Evolutionary conservation across 2,113 vertebrate genomes (phyloP).

Genomic region (Corydoras maculifer): DNA sequence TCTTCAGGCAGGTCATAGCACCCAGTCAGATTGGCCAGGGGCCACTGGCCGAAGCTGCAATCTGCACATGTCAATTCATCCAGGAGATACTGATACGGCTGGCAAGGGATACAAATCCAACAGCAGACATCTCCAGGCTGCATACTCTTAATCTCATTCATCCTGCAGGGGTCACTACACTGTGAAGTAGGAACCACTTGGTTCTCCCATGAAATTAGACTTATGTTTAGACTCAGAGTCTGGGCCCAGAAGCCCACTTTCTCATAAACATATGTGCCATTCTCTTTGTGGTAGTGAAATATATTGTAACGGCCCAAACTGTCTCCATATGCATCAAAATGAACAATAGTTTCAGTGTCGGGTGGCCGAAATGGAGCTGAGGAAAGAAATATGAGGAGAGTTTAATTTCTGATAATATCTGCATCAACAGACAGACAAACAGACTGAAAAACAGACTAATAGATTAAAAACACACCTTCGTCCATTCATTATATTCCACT

Average conservation of each 20-base stretch:
- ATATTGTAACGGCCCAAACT: slow-evolving; percentile 97
- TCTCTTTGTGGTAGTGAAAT: slow-evolving; percentile 81
- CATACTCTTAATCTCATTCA: slow-evolving; percentile 94
- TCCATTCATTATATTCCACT: too few species aligned
- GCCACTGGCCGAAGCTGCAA: slow-evolving; percentile 90
- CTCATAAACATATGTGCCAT: slow-evolving; percentile 76
- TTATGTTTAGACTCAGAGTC: slow-evolving; percentile 79
- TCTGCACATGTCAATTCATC: slow-evolving; percentile 93
- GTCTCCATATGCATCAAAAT: slow-evolving; percentile 84
- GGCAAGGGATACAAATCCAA: slow-evolving; percentile 96
- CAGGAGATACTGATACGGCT: slow-evolving; percentile 84
- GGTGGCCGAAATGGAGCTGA: slow-evolving; percentile 86
- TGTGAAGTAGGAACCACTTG: slow-evolving; percentile 78
- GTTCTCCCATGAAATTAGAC: slow-evolving; percentile 76
- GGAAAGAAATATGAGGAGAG: slow-evolving; percentile 22
- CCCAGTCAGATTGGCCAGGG: slow-evolving; percentile 79
- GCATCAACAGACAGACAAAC: too few species aligned
- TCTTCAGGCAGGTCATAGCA: slow-evolving; percentile 92
- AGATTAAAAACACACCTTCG: too few species aligned
- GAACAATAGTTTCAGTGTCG: slow-evolving; percentile 77
- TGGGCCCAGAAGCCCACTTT: slow-evolving; percentile 97
- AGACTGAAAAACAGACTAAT: too few species aligned
- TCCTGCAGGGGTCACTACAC: slow-evolving; percentile 93
- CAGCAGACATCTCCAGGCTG: slow-evolving; percentile 97
- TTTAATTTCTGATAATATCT: too few species aligned